phyloP scores from a whole-genome alignment of 2,797 vertebrate genomes.

The Lacerta bilineata region DNA sequence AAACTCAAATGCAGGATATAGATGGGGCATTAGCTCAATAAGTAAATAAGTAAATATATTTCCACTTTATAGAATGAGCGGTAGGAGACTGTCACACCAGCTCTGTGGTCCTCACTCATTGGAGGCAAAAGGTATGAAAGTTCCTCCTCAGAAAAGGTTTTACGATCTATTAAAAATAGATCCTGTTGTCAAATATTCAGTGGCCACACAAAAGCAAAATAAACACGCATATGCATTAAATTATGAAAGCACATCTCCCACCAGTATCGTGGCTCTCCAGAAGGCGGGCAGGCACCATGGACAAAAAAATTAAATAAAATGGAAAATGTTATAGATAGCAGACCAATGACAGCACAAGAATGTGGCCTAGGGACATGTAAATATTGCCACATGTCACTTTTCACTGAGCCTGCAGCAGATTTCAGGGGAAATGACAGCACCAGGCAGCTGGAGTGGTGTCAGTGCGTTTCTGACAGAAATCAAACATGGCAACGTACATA shows the following conservation, averaged over 20 bases:
- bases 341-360: conserved; percentile 31
- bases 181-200: conserved; percentile 41
- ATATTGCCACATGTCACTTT: conserved; percentile 62
- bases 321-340: conserved; percentile 45
- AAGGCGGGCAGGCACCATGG: conserved; percentile 9
- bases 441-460: conserved; percentile 46
- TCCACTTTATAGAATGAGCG: conserved; percentile 4
- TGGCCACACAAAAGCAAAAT: conserved; percentile 1
- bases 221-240: conserved; percentile 26
- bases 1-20: neutral
- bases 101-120: neutral
- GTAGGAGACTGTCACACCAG: neutral
- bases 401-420: conserved; percentile 39
- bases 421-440: conserved; percentile 57
- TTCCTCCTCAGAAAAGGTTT: conserved; percentile 9
- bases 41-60: neutral
- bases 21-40: neutral
- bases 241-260: conserved; percentile 18
- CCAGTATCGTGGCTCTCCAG: conserved; percentile 17
- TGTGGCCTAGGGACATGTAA: conserved; percentile 57
- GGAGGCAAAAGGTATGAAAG: neutral
- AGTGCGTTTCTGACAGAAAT: conserved; percentile 67
- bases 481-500: conserved; percentile 57
- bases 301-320: neutral
- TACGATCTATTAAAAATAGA: conserved; percentile 20